Conservation (phyloP, 1,140 invertebrate genomes). For the Drosophila varians region DNA sequence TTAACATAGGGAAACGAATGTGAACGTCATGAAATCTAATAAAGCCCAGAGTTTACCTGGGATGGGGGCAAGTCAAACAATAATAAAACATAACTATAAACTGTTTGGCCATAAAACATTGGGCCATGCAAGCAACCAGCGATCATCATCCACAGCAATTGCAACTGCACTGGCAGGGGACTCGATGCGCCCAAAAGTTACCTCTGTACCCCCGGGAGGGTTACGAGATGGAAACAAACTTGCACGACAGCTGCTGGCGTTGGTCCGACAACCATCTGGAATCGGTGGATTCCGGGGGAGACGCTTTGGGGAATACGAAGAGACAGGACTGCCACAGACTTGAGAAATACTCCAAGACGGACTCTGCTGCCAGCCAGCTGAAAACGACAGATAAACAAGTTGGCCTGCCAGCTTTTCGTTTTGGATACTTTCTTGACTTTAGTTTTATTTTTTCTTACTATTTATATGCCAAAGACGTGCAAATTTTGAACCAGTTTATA, state of each 20-base stretch:
- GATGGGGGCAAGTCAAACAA: slow-evolving; percentile 9
- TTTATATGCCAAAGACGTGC: slow-evolving; percentile 75
- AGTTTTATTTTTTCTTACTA: slow-evolving; percentile 26
- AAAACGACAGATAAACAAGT: slow-evolving; percentile 74
- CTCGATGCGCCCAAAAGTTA: not conserved
- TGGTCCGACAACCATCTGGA: slow-evolving; percentile 54
- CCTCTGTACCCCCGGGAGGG: slow-evolving; percentile 1
- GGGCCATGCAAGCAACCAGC: slow-evolving; percentile 49
- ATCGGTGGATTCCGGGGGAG: not conserved
- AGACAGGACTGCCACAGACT: slow-evolving; percentile 14
- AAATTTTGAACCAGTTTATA: slow-evolving; percentile 78
- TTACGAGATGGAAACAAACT: slow-evolving; percentile 59
- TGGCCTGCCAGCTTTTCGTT: slow-evolving; percentile 31
- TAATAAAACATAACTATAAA: slow-evolving; percentile 68
- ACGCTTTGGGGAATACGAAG: slow-evolving; percentile 31
- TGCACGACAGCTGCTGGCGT: slow-evolving; percentile 72
- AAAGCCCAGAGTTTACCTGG: not conserved
- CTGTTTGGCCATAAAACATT: slow-evolving; percentile 40
- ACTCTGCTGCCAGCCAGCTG: slow-evolving; percentile 58
- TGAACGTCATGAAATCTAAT: slow-evolving; percentile 45
- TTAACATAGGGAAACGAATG: slow-evolving; percentile 56
- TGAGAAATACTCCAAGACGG: slow-evolving; percentile 17
- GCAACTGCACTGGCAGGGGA: not conserved
- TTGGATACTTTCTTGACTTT: slow-evolving; percentile 34
- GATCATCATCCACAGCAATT: slow-evolving; percentile 26